Base-by-base conservation (phyloP, 2,888 invertebrate genomes). In the Rhaphigaster nebulosa region DNA sequence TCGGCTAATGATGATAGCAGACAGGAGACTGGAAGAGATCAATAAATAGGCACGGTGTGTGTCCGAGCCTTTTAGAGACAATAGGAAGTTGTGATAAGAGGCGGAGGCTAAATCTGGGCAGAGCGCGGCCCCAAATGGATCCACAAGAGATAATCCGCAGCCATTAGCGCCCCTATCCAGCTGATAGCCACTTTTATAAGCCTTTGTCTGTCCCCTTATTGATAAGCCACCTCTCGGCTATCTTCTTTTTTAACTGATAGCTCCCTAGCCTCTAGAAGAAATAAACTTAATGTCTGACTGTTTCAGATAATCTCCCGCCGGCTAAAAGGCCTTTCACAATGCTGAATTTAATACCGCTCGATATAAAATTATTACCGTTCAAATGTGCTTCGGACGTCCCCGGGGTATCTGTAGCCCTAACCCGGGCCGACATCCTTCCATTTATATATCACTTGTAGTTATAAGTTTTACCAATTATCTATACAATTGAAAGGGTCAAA, bases 191-290 rank as follows among this genome's bases (percentile, higher is more conserved):
- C 84, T 84, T 84, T 84, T 84, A 84, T 84, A 84, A 84, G 23
- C 84, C 84, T 84, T 84, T 84, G 84, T 84, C 84, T 45, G 84
- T 84, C 84, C 84, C 41, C 84, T 84, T 84, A 84, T 84, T 84
- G 84, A 84, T 84, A 84, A 84, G 45, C n/a, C 45, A n/a, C 1
- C 13, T 84, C 45, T 23, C n/a, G 2, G n/a, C 84, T 84, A 84
- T 84, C 84, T 84, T 50, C 84, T 84, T 84, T 84, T 84, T 84
- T 84, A 84, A 84, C 84, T 50, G 84, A 84, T 84, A 84, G 84
- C 84, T 26, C 41, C 4, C 84, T 84, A 84, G 45, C 45, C 45
- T 84, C 84, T 50, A 84, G 84, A 84, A 84, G 84, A 84, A 84
- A 84, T 84, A 84, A 84, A 84, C 84, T 84, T 84, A 84, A 84